Evolutionary conservation across 2,888 invertebrate genomes (phyloP).

Genomic region (Uloborus plumipes): DNA sequence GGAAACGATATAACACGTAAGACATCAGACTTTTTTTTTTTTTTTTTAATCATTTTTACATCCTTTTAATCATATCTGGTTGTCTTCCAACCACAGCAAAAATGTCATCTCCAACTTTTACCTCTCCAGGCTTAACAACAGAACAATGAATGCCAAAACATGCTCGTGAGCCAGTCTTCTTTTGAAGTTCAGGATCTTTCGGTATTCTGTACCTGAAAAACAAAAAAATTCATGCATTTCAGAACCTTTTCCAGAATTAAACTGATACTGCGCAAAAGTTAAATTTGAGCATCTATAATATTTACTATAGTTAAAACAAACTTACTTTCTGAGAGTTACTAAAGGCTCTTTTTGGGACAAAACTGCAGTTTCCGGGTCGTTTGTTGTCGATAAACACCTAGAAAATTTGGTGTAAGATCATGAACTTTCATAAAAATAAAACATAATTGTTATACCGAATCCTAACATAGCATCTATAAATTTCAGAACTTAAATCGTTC

Average conservation of each 20-base stretch:
- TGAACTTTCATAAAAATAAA: neutral
- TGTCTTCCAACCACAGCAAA: constrained; percentile 24
- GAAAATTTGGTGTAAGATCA: neutral
- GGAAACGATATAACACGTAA: too few species aligned
- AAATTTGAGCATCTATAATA: neutral
- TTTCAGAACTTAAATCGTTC: too few species aligned
- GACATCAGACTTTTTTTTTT: too few species aligned
- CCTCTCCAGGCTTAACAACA: neutral
- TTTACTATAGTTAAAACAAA: neutral
- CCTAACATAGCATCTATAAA: too few species aligned
- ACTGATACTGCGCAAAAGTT: neutral
- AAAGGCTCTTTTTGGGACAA: constrained; percentile 23
- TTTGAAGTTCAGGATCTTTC: constrained; percentile 16
- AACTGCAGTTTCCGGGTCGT: constrained; percentile 13
- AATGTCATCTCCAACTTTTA: constrained; percentile 36
- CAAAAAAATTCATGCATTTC: neutral
- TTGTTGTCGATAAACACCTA: constrained; percentile 31
- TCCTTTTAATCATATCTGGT: constrained; percentile 13
- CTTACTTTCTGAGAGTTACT: constrained; percentile 38
- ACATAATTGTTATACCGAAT: neutral
- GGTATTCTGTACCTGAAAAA: constrained; percentile 35
- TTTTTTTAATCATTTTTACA: too few species aligned
- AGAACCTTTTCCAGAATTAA: neutral
- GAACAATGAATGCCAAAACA: constrained; percentile 25
- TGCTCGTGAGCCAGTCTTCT: constrained; percentile 21